A percentile compares a stretch with the other conserved stretches of the same genome.
These are phyloP conservation scores for Psittacula derbiana DNA, from an alignment of 2,797 vertebrate species.

Conservation along the genomic window DNA sequence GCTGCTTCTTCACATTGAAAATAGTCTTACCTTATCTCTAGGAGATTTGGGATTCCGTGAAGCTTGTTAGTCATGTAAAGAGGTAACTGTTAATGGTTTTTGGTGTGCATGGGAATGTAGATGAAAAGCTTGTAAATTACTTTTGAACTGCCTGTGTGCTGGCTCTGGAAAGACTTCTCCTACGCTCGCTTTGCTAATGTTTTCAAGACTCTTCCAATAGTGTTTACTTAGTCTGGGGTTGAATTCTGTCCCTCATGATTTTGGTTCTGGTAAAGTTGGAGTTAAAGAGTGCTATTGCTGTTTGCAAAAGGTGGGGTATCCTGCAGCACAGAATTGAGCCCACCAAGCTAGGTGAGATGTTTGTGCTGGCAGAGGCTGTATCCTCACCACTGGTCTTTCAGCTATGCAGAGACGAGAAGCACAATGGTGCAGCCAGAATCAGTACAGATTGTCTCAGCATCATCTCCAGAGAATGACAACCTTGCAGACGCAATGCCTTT, in stretches of 20 bases:
- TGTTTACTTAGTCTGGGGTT: background rate
- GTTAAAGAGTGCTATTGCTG: background rate
- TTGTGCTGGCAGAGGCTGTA: background rate
- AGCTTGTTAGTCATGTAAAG: background rate
- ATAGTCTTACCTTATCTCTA: background rate
- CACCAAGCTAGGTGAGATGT: background rate
- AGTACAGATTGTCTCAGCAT: background rate
- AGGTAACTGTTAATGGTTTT: background rate
- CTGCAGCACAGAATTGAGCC: background rate
- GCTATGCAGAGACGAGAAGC: accelerated
- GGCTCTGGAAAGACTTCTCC: background rate
- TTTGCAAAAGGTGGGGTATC: background rate
- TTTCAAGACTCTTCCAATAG: background rate
- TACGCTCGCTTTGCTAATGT: background rate
- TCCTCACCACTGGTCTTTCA: background rate
- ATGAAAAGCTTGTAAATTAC: background rate
- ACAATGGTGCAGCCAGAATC: background rate
- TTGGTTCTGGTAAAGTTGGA: background rate
- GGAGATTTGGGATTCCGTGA: background rate
- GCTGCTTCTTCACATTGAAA: background rate
- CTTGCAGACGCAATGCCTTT: background rate
- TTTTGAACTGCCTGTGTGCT: background rate
- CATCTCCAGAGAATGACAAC: background rate
- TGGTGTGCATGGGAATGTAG: background rate
- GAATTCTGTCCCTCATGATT: accelerated